Evolutionary conservation across 2,113 vertebrate genomes (phyloP).

Genomic region (Noctilio leporinus): DNA sequence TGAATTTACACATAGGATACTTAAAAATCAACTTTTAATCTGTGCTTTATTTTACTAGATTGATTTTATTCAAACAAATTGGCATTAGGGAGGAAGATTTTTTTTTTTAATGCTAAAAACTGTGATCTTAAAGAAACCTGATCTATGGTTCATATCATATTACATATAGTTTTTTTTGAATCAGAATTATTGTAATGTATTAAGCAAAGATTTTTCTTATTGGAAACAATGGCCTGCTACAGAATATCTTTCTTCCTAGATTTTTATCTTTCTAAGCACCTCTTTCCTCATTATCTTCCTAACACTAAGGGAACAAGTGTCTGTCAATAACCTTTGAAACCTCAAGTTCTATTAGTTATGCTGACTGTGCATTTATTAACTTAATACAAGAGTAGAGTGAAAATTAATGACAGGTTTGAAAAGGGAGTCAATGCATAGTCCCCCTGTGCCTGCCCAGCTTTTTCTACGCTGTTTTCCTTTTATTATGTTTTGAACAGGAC

Average conservation of each 20-base stretch:
- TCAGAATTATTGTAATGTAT: neutral
- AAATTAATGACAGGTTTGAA: neutral
- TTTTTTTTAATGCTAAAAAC: neutral
- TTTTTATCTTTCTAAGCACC: neutral
- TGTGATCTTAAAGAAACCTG: neutral
- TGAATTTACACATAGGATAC: neutral
- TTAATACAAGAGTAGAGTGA: neutral
- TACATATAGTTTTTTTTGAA: neutral
- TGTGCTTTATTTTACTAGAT: conserved; percentile 2
- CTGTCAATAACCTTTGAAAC: neutral
- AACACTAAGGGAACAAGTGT: neutral
- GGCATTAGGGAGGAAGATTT: neutral
- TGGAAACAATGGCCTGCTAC: neutral
- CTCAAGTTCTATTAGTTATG: neutral
- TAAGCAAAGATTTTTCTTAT: neutral
- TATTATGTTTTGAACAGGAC: neutral
- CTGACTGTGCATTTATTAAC: neutral
- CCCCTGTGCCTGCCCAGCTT: neutral
- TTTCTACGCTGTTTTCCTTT: neutral
- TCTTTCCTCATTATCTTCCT: neutral
- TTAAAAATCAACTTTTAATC: conserved; percentile 37
- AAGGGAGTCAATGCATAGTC: neutral
- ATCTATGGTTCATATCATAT: neutral
- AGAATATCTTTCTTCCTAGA: neutral
- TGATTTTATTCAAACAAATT: conserved; percentile 21